Base-by-base conservation (phyloP, 1,140 invertebrate genomes). In the Geopemphigus sp. region DNA sequence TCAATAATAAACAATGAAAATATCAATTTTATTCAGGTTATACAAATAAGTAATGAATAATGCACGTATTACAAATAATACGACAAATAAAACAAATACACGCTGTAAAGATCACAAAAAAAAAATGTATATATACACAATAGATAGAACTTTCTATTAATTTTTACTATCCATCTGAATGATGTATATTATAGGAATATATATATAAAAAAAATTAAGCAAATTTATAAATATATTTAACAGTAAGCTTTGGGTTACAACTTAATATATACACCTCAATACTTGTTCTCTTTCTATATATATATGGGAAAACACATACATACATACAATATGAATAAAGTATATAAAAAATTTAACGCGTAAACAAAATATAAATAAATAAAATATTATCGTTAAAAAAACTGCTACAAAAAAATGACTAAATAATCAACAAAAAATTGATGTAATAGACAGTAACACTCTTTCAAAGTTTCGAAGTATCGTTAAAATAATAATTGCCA, bases 341-440 rank as follows among this genome's bases (percentile, higher is more conserved):
- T 12, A 10, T 73, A 26, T 74, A 59, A 22, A 76, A 54, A 45
- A 59, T 76, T 45, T 45, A 76, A 76, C n/a, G 39, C 32, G 8
- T 76, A 59, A 76, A 59, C 29, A 76, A 76, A 76, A 76, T 76
- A 59, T 57, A 76, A 45, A 76, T 76, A 76, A 76, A 76, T 57
- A 76, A 59, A 59, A 76, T 76, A 59, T 39, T n/a, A 76, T 32
- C 39, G 54, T 53, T 19, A 29, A 26, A 29, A n/a, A n/a, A n/a
- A n/a, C n/a, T 29, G n/a, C 50, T 50, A 50, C 15, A 8, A 50
- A 24, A 10, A 68, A 50, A 50, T 24, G 8, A 8, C 47, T 50
- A 74, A 57, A 29, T 59, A 74, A 57, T 57, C 50, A 53, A 53
- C 19, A 45, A n/a, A n/a, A 56, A 26, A 61, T 70, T 26, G 10